Conservation (phyloP, 2,797 vertebrate species). For the Coregonus suidteri region DNA sequence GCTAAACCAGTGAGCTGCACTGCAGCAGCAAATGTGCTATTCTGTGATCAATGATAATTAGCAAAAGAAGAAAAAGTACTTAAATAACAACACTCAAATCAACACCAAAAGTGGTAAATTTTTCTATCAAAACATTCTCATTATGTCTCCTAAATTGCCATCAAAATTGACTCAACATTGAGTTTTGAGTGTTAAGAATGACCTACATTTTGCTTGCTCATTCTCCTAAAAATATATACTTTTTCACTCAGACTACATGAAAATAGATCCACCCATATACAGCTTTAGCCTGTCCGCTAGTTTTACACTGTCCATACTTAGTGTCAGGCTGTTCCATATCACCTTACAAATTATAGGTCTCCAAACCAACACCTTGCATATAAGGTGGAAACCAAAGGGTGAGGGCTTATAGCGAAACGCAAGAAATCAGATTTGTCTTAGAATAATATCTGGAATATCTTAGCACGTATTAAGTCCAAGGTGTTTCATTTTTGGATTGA, state of each 20-base stretch:
- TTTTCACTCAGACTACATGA: too few relatives aligned
- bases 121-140: neutral
- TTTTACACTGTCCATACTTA: constrained; percentile 1
- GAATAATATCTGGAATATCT: constrained; percentile 66
- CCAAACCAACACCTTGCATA: constrained; percentile 6
- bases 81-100: neutral
- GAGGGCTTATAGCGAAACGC: neutral
- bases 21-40: constrained; percentile 49
- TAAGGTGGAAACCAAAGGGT: constrained; percentile 2
- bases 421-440: constrained; percentile 14
- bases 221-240: too few relatives aligned
- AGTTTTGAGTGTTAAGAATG: neutral
- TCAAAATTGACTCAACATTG: neutral
- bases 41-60: constrained; percentile 61
- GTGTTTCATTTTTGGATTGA: constrained; percentile 75
- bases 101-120: too few relatives aligned
- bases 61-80: constrained; percentile 38
- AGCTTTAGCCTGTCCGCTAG: too few relatives aligned
- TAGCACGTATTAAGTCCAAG: constrained; percentile 67
- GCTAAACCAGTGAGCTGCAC: constrained; percentile 23
- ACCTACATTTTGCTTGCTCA: neutral
- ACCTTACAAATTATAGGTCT: constrained; percentile 20
- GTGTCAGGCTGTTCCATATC: constrained; percentile 26
- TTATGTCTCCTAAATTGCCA: neutral
- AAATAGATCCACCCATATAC: neutral